Conservation (phyloP, 2,113 vertebrate species). For the Campylomormyrus numenius region DNA sequence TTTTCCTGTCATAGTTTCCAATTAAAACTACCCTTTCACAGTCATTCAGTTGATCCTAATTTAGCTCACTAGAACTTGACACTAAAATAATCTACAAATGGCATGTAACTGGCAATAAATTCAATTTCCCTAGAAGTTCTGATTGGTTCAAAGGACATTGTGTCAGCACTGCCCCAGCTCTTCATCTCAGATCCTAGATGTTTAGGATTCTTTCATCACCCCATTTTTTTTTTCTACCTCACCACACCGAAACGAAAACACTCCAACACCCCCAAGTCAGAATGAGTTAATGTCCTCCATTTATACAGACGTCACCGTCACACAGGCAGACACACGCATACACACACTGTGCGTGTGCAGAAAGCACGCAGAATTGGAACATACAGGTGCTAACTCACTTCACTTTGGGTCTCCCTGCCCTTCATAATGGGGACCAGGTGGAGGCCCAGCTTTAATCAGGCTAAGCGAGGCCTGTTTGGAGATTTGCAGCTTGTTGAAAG, state of each 20-base stretch:
- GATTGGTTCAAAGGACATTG: neutral
- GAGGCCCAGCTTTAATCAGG: conserved; percentile 68
- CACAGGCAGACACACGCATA: conserved; percentile 47
- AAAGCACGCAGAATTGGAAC: conserved; percentile 59
- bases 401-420: conserved; percentile 51
- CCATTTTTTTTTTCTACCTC: neutral
- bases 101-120: neutral
- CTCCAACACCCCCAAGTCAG: conserved; percentile 19
- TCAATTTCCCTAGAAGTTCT: neutral
- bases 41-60: neutral
- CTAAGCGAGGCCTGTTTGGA: conserved; percentile 53
- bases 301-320: conserved; percentile 59
- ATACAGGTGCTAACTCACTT: conserved; percentile 71
- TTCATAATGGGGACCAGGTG: conserved; percentile 67
- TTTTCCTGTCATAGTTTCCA: neutral
- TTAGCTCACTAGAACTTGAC: neutral
- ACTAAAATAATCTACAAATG: neutral
- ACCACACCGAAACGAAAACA: conserved; percentile 11
- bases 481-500: conserved; percentile 70
- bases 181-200: conserved; percentile 50
- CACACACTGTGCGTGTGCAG: conserved; percentile 57
- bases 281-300: conserved; percentile 41
- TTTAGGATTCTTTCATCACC: conserved; percentile 53
- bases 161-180: conserved; percentile 34
- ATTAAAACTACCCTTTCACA: neutral